phyloP scores from a whole-genome alignment of 2,113 vertebrate species.

The Steatornis caripensis region DNA sequence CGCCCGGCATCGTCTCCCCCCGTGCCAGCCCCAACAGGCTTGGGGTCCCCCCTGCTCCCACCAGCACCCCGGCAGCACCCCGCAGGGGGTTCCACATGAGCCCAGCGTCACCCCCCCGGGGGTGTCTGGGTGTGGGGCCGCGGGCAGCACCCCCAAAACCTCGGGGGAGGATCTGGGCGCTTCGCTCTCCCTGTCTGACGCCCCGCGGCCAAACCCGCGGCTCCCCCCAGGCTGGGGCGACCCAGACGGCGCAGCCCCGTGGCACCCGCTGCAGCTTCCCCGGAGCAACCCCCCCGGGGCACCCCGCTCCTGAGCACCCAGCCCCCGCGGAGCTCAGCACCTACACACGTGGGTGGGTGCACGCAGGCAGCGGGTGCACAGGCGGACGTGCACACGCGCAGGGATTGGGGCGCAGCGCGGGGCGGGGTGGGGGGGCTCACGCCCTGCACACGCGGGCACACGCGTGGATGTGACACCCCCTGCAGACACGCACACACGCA shows the following conservation, averaged over 20 bases:
- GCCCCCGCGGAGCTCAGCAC: background rate
- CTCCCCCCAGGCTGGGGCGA: background rate
- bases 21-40: accelerated
- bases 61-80: background rate
- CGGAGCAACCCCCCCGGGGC: background rate
- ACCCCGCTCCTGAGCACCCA: background rate
- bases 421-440: background rate
- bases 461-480: background rate
- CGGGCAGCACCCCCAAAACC: background rate
- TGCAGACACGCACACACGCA: background rate
- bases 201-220: background rate
- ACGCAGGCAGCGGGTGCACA: background rate
- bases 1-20: accelerated
- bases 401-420: too few relatives aligned
- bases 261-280: background rate
- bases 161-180: background rate
- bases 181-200: background rate
- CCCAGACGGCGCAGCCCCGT: background rate
- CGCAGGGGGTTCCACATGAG: background rate
- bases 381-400: background rate
- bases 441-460: background rate
- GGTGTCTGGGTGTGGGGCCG: background rate
- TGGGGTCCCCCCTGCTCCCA: background rate
- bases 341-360: background rate
- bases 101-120: background rate